Evolutionary conservation across 2,113 vertebrate genomes (phyloP).

Genomic region (Pampusana beccarii): DNA sequence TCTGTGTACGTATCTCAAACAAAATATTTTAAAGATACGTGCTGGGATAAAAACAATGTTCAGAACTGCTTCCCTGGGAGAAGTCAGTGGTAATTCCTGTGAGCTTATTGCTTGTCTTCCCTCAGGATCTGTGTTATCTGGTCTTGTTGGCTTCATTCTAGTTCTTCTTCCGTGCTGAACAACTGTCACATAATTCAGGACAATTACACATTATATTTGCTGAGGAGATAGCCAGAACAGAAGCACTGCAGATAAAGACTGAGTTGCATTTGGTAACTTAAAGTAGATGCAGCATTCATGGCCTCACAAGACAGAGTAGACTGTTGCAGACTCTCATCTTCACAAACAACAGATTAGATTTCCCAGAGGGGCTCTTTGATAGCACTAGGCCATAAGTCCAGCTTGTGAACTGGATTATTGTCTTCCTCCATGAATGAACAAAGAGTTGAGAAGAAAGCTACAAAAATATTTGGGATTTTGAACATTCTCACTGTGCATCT

Average conservation of each 20-base stretch:
- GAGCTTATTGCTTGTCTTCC: neutral
- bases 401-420: neutral
- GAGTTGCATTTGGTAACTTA: neutral
- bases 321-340: neutral
- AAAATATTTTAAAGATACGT: neutral
- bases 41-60: neutral
- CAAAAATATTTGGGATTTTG: neutral
- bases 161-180: neutral
- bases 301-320: neutral
- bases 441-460: neutral
- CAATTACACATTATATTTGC: neutral
- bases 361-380: neutral
- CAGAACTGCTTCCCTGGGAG: neutral
- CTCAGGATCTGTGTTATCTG: neutral
- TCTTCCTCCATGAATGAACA: neutral
- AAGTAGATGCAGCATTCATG: rapidly evolving
- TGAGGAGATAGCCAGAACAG: neutral
- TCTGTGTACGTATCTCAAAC: neutral
- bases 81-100: neutral
- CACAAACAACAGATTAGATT: neutral
- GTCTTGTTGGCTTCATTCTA: neutral
- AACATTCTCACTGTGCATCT: neutral
- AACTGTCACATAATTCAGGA: neutral
- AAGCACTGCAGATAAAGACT: neutral
- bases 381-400: neutral